A percentile compares a stretch with the other conserved stretches of the same genome.
These are phyloP conservation scores for Echeneis naucrates DNA, from an alignment of 2,797 vertebrate species.

Conservation along the genomic window DNA sequence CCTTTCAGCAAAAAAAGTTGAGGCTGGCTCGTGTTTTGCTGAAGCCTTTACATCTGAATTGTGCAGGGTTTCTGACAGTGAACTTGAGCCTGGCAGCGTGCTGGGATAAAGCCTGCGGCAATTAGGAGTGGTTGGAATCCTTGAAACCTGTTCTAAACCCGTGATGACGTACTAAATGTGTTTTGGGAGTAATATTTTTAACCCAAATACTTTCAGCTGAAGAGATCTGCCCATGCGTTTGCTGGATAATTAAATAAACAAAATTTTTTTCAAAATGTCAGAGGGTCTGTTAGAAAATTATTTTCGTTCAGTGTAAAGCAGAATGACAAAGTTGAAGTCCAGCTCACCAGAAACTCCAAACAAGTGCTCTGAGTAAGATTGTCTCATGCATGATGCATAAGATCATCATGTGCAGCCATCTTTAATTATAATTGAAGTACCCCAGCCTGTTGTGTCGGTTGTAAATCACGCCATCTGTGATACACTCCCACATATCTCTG, in stretches of 20 bases:
- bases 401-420: conserved; percentile 19
- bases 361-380: conserved; percentile 16
- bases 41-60: not conserved
- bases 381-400: conserved; percentile 35
- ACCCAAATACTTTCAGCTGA: conserved; percentile 10
- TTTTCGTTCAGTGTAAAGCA: conserved; percentile 44
- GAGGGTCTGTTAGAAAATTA: conserved; percentile 25
- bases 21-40: not conserved
- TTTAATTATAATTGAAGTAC: conserved; percentile 36
- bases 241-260: conserved; percentile 24
- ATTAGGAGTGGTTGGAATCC: no score
- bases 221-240: conserved; percentile 27
- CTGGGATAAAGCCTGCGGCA: no score
- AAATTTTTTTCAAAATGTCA: conserved; percentile 58
- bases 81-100: no score
- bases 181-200: conserved; percentile 13
- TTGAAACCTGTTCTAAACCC: not conserved
- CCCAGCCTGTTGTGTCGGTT: conserved; percentile 23
- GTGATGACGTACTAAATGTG: not conserved
- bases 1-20: not conserved
- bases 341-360: conserved; percentile 2
- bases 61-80: no score
- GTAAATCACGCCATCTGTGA: conserved; percentile 20
- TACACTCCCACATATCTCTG: not conserved
- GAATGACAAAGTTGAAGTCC: conserved; percentile 43